These are phyloP conservation scores for Acestrorhynchus altus DNA, from an alignment of 2,797 vertebrate species.

Conservation along the genomic window DNA sequence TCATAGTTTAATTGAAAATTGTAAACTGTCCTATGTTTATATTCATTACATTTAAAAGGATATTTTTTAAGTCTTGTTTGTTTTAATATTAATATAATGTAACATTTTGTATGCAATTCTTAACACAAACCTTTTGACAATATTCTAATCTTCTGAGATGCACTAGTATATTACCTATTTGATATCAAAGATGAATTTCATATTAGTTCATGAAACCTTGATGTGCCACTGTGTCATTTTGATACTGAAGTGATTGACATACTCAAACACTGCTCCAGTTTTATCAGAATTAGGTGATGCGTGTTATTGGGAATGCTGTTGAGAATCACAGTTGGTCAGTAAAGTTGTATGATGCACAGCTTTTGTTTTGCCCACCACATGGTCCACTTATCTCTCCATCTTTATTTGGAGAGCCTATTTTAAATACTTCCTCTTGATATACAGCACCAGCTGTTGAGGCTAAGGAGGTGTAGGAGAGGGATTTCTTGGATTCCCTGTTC, in stretches of 20 bases:
- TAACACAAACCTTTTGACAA: no score
- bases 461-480: slow-evolving; percentile 33
- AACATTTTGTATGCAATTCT: no score
- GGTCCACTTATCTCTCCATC: slow-evolving; percentile 53
- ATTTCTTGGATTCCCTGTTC: slow-evolving; percentile 39
- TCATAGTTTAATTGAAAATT: no score
- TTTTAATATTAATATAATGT: no score
- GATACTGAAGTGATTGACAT: neutral
- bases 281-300: neutral
- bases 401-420: slow-evolving; percentile 77
- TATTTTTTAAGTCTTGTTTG: no score
- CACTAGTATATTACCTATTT: neutral
- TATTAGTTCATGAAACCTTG: neutral
- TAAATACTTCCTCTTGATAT: slow-evolving; percentile 79
- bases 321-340: slow-evolving; percentile 30
- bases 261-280: neutral
- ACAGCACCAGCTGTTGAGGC: slow-evolving; percentile 78
- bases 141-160: no score
- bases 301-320: neutral
- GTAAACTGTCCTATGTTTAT: no score
- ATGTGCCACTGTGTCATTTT: neutral
- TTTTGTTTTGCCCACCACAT: slow-evolving; percentile 64
- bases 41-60: no score
- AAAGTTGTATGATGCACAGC: slow-evolving; percentile 48
- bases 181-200: no score